Evolutionary conservation across 2,888 invertebrate species (phyloP).

Genomic region (Lasioglossum malachurum): DNA sequence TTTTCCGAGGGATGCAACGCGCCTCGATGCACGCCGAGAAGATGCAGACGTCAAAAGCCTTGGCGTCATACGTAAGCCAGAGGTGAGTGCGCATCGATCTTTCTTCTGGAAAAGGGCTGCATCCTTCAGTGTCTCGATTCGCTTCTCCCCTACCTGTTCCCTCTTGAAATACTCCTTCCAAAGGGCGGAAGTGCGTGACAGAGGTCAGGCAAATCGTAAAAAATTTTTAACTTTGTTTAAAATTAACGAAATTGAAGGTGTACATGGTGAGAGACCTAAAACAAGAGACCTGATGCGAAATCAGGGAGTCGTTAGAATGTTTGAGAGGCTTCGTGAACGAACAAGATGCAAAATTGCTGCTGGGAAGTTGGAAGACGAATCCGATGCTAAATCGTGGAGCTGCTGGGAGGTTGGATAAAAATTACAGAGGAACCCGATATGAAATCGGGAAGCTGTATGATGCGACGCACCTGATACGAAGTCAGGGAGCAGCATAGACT

Average conservation of each 20-base stretch:
- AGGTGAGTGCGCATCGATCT: constrained; percentile 8
- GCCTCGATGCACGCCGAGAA: neutral
- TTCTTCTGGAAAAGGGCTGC: neutral
- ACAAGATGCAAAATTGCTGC: no score
- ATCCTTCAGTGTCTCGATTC: neutral
- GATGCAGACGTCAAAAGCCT: constrained; percentile 11
- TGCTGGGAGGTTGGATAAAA: no score
- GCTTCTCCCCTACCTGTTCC: neutral
- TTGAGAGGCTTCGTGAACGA: no score
- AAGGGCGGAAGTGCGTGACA: neutral
- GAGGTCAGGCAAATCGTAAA: neutral
- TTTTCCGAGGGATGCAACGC: constrained; percentile 7
- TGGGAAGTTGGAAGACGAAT: no score
- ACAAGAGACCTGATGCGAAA: no score
- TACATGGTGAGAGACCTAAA: no score
- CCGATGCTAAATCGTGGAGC: no score
- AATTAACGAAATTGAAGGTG: neutral
- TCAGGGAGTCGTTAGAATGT: no score
- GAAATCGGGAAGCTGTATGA: no score
- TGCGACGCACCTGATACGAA: neutral
- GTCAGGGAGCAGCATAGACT: neutral
- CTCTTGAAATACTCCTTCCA: neutral
- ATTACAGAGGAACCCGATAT: no score
- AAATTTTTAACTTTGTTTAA: neutral
- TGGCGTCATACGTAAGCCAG: neutral